Percentiles rank a stretch among this genome's conserved stretches.
phyloP scores from a whole-genome alignment of 2,888 invertebrate genomes.

The Aelia acuminata region DNA sequence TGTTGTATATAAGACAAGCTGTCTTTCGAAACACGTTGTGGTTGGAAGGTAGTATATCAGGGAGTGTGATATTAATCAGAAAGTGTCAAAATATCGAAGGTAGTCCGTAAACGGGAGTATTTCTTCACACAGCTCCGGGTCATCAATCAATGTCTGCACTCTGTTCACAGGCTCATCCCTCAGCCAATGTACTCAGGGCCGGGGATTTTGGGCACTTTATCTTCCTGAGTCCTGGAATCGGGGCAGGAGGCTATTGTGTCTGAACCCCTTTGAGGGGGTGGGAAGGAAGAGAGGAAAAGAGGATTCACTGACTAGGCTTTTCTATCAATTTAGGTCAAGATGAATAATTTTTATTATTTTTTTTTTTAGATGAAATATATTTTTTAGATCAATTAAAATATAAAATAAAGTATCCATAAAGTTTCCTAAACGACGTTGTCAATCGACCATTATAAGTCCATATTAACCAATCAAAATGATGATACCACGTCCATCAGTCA shows the following conservation, averaged over 20 bases:
- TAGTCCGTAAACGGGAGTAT: constrained; percentile 32
- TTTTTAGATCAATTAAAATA: too few species aligned
- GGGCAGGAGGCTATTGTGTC: constrained; percentile 19
- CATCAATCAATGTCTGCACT: constrained; percentile 22
- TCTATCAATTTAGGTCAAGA: neutral
- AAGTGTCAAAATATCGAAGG: constrained; percentile 40
- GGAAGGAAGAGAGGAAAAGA: neutral
- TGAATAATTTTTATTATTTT: neutral
- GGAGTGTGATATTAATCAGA: constrained; percentile 5
- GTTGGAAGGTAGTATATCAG: neutral
- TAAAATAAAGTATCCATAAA: neutral
- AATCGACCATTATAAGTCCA: neutral
- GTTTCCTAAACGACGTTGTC: neutral
- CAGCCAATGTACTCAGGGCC: neutral
- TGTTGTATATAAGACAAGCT: neutral
- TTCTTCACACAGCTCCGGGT: neutral
- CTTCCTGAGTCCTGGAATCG: constrained; percentile 10
- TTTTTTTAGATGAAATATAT: too few species aligned
- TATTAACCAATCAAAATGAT: neutral
- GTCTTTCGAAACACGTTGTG: neutral
- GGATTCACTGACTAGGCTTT: neutral
- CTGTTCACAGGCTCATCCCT: constrained; percentile 5
- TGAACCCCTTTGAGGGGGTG: neutral
- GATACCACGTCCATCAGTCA: neutral
- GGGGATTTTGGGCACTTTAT: constrained; percentile 24